Base-by-base conservation (phyloP, 2,888 invertebrate species). In the Xestobium rufovillosum region DNA sequence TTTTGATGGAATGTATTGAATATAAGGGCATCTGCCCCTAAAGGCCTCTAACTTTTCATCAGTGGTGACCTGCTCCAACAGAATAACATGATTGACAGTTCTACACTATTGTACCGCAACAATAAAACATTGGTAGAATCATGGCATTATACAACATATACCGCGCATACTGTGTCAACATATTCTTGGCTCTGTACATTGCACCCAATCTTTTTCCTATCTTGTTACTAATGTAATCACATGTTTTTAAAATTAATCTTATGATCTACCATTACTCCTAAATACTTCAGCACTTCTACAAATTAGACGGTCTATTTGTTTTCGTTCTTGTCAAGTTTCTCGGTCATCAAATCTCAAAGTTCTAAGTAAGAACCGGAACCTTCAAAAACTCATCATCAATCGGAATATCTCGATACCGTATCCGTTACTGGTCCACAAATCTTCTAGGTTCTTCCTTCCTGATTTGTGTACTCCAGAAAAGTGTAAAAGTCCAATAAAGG, bases 401-500 rank as follows among this genome's bases (percentile, higher is more conserved):
- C 49, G 19, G 43, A 56, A 56, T 30, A 43, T 47, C 34, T 56
- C 51, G 14, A 53, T 39, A 12, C 51, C 51, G 32, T 34, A 40
- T 15, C 54, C 51, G 36, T 54, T 44, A 15, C 37, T 43, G 11
- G 41, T 45, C 53, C 53, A 57, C 26, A 56, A 41, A 28, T 55
- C 50, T 23, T 48, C 43, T 13, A 49, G 39, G 37, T 41, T 48
- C 29, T 34, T 36, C 25, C 45, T 39, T 43, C 45, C 45, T 14
- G 44, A 19, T 51, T 47, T 44, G 13, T 46, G 44, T 3, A 47
- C 36, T 31, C 55, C 57, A 41, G 52, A 45, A 26, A 57, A 40
- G 41, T 58, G 56, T 16, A 58, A 39, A 14, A 57, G 41, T 16
- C 53, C 52, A 39, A 57, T 49, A 31, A 57, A 50, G 25, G 49